Percentiles rank a stretch among this genome's conserved stretches.
Conservation (phyloP, 2,888 invertebrate genomes). For the Ichneumoninae sp. region DNA sequence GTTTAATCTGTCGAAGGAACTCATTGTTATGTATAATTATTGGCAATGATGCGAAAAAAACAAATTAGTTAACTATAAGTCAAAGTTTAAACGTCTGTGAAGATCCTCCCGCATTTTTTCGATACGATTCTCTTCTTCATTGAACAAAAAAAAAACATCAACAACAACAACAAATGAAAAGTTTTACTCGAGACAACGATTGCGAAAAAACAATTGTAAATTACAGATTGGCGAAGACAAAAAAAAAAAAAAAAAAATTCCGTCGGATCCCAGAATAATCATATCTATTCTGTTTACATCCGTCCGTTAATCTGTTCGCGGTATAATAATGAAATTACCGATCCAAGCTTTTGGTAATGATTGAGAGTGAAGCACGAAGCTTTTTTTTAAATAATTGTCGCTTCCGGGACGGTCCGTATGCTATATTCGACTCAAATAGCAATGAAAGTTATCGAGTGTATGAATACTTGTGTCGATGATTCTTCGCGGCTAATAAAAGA, state of each 20-base stretch:
- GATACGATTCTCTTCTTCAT: slow-evolving; percentile 34
- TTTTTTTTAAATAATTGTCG: slow-evolving; percentile 14
- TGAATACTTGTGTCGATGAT: slow-evolving; percentile 47
- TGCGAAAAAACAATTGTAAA: neutral
- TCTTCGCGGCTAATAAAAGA: slow-evolving; percentile 46
- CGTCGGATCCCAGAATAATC: slow-evolving; percentile 31
- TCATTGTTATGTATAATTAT: slow-evolving; percentile 54
- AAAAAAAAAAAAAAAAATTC: slow-evolving; percentile 6
- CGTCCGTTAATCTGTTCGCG: slow-evolving; percentile 56
- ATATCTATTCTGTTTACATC: slow-evolving; percentile 44
- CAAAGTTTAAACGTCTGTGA: slow-evolving; percentile 23
- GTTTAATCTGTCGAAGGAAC: slow-evolving; percentile 40
- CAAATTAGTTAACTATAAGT: slow-evolving; percentile 11
- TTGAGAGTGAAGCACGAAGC: neutral
- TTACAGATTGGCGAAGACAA: neutral
- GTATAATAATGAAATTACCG: slow-evolving; percentile 17
- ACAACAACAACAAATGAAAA: neutral
- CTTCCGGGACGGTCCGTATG: slow-evolving; percentile 6
- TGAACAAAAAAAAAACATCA: slow-evolving; percentile 2
- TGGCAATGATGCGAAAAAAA: slow-evolving; percentile 19
- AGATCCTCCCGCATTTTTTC: slow-evolving; percentile 30
- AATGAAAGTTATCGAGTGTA: slow-evolving; percentile 19
- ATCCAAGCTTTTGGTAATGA: slow-evolving; percentile 1
- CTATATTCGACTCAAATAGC: slow-evolving; percentile 2
- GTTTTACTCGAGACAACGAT: slow-evolving; percentile 5